Percentiles rank a stretch among this genome's conserved stretches.
These are phyloP conservation scores for Neopipo cinnamomea DNA, from an alignment of 2,113 vertebrate genomes.

Conservation along the genomic window DNA sequence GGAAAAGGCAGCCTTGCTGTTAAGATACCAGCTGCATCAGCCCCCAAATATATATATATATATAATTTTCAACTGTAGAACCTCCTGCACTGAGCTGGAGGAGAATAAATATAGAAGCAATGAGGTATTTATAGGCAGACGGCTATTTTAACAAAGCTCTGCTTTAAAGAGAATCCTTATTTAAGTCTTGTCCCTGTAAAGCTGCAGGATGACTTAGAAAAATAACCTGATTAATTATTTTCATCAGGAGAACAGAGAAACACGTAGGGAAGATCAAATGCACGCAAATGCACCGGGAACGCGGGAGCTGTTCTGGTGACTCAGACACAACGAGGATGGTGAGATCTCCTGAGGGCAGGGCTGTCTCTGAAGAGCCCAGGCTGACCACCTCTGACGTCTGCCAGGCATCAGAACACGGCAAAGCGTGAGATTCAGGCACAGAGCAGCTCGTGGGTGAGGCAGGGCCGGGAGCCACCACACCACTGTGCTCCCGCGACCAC, in stretches of 20 bases:
- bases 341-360: background rate
- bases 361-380: background rate
- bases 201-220: conserved; percentile 43
- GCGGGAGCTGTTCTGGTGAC: background rate
- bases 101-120: conserved; percentile 42
- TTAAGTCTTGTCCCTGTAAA: conserved; percentile 50
- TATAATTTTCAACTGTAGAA: background rate
- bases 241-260: conserved; percentile 11
- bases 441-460: fast-evolving
- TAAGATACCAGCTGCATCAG: background rate
- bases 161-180: conserved; percentile 52
- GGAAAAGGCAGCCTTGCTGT: background rate
- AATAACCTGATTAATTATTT: conserved; percentile 64
- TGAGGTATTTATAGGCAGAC: conserved; percentile 54
- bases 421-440: background rate
- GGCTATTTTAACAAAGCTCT: conserved; percentile 37
- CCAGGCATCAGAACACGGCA: background rate
- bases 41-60: background rate
- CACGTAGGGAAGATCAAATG: conserved; percentile 17
- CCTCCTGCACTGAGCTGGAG: background rate
- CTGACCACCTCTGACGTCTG: fast-evolving
- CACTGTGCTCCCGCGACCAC: background rate
- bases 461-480: background rate
- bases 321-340: fast-evolving
- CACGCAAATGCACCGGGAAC: background rate